Base-by-base conservation (phyloP, 2,888 invertebrate species). In the Stenodera caucasica region DNA sequence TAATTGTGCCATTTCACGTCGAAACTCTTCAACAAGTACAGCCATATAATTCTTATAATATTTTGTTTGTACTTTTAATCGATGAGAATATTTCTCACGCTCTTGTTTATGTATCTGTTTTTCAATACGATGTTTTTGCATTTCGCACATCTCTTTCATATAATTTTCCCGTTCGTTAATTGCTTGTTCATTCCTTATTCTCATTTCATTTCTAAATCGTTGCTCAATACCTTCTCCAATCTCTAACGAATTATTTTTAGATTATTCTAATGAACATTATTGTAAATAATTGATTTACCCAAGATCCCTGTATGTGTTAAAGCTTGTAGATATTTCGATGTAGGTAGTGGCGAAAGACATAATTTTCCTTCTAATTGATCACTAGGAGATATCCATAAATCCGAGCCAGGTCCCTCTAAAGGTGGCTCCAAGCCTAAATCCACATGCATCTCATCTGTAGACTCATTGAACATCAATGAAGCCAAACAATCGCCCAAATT, bases 371-470 rank as follows among this genome's bases (percentile, higher is more conserved):
- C 74, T 2, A 82, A 70, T 9, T 80, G 61, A 69, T 81, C 80
- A 65, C 81, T 82, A 2, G 82, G 82, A 0, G 82, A 81, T 5
- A 75, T 69, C 82, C 82, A 82, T 23, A 81, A 60, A 18, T 77
- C 76, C 3, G 72, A 70, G 23, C 75, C 77, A 15, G 81, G 74
- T 1, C 81, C 81, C 57, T 74, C 59, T 21, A 82, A 64, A 6
- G 72, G 72, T 1, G 77, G 76, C 29, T 63, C 64, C 9, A 78
- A 59, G 1, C 81, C 79, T 40, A 81, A 72, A 58, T 72, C 68
- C 57, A 70, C 67, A 56, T 70, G 65, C 12, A 80, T 61, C 1
- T 72, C 70, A 4, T 79, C 75, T 53, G 76, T 70, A 40, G 75
- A 70, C 55, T 73, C 57, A 9, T 69, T 63, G 58, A 81, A 78